These are phyloP conservation scores for Chauna torquata DNA, from an alignment of 2,113 vertebrate genomes.

Conservation along the genomic window DNA sequence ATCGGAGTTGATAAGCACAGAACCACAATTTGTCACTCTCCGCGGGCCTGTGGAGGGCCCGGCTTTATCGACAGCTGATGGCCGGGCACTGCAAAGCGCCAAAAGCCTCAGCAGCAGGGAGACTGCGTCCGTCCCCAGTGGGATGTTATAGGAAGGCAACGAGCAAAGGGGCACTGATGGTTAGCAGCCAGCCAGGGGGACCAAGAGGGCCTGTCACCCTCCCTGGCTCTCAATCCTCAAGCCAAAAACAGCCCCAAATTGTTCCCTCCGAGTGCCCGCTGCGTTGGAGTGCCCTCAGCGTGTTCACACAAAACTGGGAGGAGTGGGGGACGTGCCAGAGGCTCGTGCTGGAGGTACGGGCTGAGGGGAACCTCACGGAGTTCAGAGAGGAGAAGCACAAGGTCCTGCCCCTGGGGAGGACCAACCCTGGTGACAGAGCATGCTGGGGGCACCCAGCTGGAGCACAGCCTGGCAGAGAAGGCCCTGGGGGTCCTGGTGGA, in stretches of 20 bases:
- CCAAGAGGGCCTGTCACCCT: rapidly evolving
- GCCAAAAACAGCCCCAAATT: background rate
- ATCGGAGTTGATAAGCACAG: rapidly evolving
- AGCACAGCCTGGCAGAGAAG: too few relatives aligned
- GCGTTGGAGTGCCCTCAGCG: too few relatives aligned
- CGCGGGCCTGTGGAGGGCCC: rapidly evolving
- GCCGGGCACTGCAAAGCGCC: rapidly evolving
- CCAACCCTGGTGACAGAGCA: too few relatives aligned
- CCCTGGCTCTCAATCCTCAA: background rate
- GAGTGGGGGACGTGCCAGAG: too few relatives aligned
- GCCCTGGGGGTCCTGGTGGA: too few relatives aligned
- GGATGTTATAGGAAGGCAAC: rapidly evolving
- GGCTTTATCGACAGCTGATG: background rate
- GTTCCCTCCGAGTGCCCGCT: rapidly evolving
- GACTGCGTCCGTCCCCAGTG: rapidly evolving
- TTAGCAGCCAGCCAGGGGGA: rapidly evolving
- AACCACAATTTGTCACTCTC: rapidly evolving
- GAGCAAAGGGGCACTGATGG: background rate
- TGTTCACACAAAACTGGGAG: too few relatives aligned
- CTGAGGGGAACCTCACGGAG: too few relatives aligned
- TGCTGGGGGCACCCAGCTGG: too few relatives aligned
- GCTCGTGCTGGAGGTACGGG: too few relatives aligned
- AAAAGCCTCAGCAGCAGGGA: background rate
- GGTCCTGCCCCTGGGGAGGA: too few relatives aligned
- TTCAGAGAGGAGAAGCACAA: too few relatives aligned